Evolutionary conservation across 2,888 invertebrate species (phyloP).

Genomic region (Cephus nigrinus): DNA sequence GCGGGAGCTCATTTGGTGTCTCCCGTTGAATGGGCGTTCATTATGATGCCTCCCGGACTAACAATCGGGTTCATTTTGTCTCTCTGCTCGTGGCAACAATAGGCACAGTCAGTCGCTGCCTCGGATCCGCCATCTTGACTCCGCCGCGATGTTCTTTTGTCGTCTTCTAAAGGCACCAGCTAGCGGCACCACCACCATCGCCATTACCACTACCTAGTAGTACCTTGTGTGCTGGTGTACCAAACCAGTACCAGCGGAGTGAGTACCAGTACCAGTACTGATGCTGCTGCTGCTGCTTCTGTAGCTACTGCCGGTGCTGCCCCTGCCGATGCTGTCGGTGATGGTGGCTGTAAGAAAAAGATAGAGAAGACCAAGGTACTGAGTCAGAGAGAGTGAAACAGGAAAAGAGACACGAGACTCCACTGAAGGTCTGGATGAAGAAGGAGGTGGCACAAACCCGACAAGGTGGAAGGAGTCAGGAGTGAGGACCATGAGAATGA

Average conservation of each 20-base stretch:
- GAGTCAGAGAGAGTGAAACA: neutral
- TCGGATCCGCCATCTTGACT: constrained; percentile 61
- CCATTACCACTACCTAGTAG: neutral
- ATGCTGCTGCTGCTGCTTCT: neutral
- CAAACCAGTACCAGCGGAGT: neutral
- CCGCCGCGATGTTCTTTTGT: constrained; percentile 62
- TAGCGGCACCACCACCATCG: neutral
- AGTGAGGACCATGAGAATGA: neutral
- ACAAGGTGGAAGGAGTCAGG: neutral
- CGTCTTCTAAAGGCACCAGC: constrained; percentile 52
- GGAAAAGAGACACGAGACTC: neutral
- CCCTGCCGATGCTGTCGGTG: neutral
- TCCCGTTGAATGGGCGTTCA: constrained; percentile 62
- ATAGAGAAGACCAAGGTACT: constrained; percentile 25
- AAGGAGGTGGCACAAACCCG: neutral
- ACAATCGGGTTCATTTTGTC: constrained; percentile 65
- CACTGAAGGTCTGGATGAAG: neutral
- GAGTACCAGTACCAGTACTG: neutral
- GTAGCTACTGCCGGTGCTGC: neutral
- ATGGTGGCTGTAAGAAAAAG: constrained; percentile 40
- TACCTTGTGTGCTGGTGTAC: neutral
- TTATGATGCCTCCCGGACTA: constrained; percentile 63
- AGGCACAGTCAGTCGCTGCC: constrained; percentile 39
- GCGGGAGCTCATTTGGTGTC: constrained; percentile 64
- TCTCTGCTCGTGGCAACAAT: constrained; percentile 61